These are phyloP conservation scores for Streptopelia turtur DNA, from an alignment of 2,797 vertebrate species.

Conservation along the genomic window DNA sequence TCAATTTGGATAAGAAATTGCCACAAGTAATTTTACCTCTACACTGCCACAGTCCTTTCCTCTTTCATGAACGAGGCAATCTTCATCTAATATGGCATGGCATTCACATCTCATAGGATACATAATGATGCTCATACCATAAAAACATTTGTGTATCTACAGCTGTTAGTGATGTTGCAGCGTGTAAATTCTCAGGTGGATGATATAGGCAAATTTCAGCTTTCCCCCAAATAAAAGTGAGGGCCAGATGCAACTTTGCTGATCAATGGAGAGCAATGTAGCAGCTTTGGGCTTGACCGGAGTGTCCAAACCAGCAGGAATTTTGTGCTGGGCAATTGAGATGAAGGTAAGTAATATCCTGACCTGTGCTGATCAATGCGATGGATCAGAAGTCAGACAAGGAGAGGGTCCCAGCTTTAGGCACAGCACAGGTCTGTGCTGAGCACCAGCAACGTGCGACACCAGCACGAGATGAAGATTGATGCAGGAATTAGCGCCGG, in stretches of 20 bases:
- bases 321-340: not conserved
- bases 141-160: not conserved
- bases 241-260: not conserved
- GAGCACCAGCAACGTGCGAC: not conserved
- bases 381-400: not conserved
- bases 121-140: not conserved
- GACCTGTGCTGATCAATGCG: not conserved
- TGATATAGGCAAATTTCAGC: not conserved
- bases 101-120: not conserved
- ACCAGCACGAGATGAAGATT: fast-evolving
- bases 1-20: constrained; percentile 58
- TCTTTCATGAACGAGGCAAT: constrained; percentile 34
- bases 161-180: constrained; percentile 4
- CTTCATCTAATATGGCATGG: not conserved
- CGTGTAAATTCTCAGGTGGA: not conserved
- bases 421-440: not conserved
- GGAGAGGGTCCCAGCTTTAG: not conserved
- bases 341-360: not conserved
- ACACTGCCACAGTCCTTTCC: not conserved
- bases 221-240: not conserved
- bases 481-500: fast-evolving
- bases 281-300: fast-evolving
- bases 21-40: constrained; percentile 36
- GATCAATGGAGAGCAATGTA: not conserved
- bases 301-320: not conserved